Evolutionary conservation across 2,797 vertebrate species (phyloP).

Genomic region (Labroides dimidiatus): DNA sequence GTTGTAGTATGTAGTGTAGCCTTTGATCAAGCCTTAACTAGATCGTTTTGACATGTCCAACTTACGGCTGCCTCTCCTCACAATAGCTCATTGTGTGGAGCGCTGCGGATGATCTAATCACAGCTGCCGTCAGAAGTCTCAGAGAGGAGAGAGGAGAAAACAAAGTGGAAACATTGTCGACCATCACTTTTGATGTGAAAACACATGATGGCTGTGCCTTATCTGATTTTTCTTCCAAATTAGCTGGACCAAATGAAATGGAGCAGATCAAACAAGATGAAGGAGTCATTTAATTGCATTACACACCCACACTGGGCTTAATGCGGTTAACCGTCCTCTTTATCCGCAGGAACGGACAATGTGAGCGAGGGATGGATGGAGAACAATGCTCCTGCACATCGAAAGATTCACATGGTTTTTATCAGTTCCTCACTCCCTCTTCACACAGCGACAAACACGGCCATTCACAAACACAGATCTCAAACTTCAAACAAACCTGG

Average conservation of each 20-base stretch:
- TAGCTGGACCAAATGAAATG: slow-evolving; percentile 72
- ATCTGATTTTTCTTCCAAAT: slow-evolving; percentile 78
- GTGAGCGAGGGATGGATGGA: slow-evolving; percentile 33
- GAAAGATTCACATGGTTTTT: slow-evolving; percentile 26
- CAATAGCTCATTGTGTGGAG: slow-evolving; percentile 74
- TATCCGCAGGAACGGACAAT: slow-evolving; percentile 50
- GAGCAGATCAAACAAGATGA: slow-evolving; percentile 73
- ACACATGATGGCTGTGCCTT: slow-evolving; percentile 70
- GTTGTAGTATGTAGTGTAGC: slow-evolving; percentile 41
- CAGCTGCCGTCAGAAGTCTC: slow-evolving; percentile 68
- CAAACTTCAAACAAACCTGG: slow-evolving; percentile 52
- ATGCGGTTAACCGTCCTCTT: slow-evolving; percentile 38
- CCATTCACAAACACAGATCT: slow-evolving; percentile 19
- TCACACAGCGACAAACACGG: slow-evolving; percentile 1
- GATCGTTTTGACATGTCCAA: slow-evolving; percentile 67
- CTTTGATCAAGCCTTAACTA: slow-evolving; percentile 72
- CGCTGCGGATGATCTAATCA: slow-evolving; percentile 77
- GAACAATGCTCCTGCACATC: slow-evolving; percentile 48
- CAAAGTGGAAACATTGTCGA: slow-evolving; percentile 72
- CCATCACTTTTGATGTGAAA: slow-evolving; percentile 78
- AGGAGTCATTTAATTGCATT: slow-evolving; percentile 72
- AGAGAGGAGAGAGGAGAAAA: slow-evolving; percentile 70
- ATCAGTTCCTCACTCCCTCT: slow-evolving; percentile 17
- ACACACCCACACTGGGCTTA: slow-evolving; percentile 63
- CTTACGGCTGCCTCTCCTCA: slow-evolving; percentile 60